These are phyloP conservation scores for Fregetta grallaria DNA, from an alignment of 2,113 vertebrate genomes.

Conservation along the genomic window DNA sequence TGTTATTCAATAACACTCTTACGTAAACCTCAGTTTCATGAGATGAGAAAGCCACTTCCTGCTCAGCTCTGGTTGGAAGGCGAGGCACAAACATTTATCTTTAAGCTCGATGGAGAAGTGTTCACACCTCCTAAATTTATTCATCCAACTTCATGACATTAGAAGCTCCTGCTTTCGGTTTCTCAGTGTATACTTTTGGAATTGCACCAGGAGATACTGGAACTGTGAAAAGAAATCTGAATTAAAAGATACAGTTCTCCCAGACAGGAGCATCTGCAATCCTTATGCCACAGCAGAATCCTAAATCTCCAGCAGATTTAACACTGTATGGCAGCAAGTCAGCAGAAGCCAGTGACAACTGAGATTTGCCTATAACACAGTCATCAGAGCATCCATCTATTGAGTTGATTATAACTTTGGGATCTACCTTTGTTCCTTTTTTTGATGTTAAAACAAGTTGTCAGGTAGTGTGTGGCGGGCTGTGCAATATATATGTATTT, in stretches of 20 bases:
- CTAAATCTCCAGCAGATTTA: neutral
- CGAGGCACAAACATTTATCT: neutral
- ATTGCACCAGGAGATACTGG: neutral
- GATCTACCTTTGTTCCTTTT: neutral
- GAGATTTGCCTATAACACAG: neutral
- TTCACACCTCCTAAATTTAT: neutral
- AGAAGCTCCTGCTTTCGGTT: neutral
- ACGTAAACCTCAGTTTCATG: neutral
- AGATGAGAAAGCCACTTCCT: neutral
- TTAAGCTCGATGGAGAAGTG: neutral
- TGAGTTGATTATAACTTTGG: neutral
- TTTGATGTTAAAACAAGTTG: neutral
- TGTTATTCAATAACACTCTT: neutral
- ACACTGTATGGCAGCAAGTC: neutral
- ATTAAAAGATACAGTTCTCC: neutral
- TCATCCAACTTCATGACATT: neutral
- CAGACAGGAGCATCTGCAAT: neutral
- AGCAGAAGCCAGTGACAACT: neutral
- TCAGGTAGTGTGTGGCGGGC: neutral
- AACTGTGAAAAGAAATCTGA: neutral
- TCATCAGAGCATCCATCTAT: neutral
- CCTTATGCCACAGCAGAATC: neutral
- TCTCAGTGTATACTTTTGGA: neutral
- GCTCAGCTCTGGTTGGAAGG: neutral
- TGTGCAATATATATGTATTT: neutral